Conservation (phyloP, 2,797 vertebrate genomes). For the Melopsittacus undulatus region DNA sequence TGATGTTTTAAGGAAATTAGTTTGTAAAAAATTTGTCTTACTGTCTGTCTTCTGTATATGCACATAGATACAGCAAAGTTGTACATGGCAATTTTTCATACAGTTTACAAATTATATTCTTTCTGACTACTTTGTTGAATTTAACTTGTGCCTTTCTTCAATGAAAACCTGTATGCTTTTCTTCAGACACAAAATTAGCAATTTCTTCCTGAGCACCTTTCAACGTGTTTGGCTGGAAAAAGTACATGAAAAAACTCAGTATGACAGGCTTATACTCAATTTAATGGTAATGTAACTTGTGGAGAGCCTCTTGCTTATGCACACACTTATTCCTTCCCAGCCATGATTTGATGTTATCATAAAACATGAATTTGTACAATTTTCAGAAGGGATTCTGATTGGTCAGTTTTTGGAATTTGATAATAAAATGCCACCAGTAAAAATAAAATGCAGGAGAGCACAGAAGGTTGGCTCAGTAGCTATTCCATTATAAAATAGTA, state of each 20-base stretch:
- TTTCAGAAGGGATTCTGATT: conserved; percentile 86
- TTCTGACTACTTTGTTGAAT: conserved; percentile 61
- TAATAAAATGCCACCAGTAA: background rate
- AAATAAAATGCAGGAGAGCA: background rate
- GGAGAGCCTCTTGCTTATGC: conserved; percentile 77
- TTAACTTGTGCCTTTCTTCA: conserved; percentile 76
- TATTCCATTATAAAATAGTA: background rate
- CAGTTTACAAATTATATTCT: conserved; percentile 30
- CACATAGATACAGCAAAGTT: conserved; percentile 9
- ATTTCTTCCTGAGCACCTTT: conserved; percentile 98
- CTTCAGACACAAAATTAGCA: conserved; percentile 98
- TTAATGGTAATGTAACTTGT: conserved; percentile 94
- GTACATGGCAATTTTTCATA: conserved; percentile 37
- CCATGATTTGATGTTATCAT: conserved; percentile 79
- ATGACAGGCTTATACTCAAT: conserved; percentile 96
- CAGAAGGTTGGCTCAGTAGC: background rate
- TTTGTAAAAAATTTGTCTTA: background rate
- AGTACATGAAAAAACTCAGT: conserved; percentile 95
- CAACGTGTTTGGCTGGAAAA: conserved; percentile 96
- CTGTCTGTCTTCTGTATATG: conserved; percentile 1
- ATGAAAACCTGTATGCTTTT: conserved; percentile 89
- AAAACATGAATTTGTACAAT: conserved; percentile 81
- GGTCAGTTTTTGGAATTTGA: conserved; percentile 77
- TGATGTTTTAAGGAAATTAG: background rate
- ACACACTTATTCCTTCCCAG: conserved; percentile 77